phyloP scores from a whole-genome alignment of 2,888 invertebrate species.

The Oscheius sp. region DNA sequence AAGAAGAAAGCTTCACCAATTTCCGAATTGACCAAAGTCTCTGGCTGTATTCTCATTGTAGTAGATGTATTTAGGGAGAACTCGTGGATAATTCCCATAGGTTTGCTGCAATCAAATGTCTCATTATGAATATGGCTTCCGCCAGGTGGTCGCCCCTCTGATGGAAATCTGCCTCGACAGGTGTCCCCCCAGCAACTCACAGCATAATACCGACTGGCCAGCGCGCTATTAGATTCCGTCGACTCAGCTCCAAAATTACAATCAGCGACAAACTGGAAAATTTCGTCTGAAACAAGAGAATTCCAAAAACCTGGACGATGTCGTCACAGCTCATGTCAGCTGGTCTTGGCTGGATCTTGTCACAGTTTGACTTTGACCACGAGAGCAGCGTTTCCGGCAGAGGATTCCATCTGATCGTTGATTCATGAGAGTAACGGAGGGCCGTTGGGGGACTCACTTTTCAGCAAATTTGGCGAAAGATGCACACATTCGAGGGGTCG shows the following conservation, averaged over 20 bases:
- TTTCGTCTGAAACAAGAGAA: not conserved
- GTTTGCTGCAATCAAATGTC: slow-evolving; percentile 33
- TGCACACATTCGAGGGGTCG: slow-evolving; percentile 47
- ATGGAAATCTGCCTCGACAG: no score
- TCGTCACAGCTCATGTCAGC: slow-evolving; percentile 61
- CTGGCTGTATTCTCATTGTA: slow-evolving; percentile 51
- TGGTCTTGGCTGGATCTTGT: slow-evolving; percentile 61
- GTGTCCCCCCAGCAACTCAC: slow-evolving; percentile 18
- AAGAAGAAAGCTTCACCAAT: slow-evolving; percentile 35
- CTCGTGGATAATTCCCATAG: slow-evolving; percentile 54
- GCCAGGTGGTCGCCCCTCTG: no score
- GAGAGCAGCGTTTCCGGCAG: slow-evolving; percentile 56
- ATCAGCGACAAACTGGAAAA: slow-evolving; percentile 58
- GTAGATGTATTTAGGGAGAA: slow-evolving; percentile 54
- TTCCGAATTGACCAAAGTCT: slow-evolving; percentile 49
- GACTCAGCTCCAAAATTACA: slow-evolving; percentile 54
- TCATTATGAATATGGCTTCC: no score
- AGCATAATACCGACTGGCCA: slow-evolving; percentile 38
- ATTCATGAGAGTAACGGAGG: not conserved
- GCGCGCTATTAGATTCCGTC: slow-evolving; percentile 36
- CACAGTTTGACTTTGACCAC: slow-evolving; percentile 59
- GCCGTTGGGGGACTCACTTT: no score
- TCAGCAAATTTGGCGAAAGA: slow-evolving; percentile 59
- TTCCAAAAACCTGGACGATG: slow-evolving; percentile 39
- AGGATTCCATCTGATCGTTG: slow-evolving; percentile 53